Conservation (phyloP, 2,113 vertebrate genomes). For the Odobenus rosmarus region DNA sequence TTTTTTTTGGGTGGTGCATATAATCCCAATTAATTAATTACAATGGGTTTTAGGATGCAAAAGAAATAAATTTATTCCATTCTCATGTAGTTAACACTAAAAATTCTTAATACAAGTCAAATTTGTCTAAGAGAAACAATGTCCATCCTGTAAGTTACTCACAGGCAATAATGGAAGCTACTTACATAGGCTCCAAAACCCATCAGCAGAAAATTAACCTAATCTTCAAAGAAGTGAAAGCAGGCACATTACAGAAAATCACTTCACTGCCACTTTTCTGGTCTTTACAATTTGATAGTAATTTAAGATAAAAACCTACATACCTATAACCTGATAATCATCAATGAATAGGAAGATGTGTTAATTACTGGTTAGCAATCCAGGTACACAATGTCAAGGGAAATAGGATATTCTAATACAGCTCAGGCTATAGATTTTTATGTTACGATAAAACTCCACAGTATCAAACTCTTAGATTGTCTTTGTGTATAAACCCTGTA, state of each 20-base stretch:
- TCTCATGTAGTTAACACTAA: slow-evolving; percentile 44
- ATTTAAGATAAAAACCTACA: slow-evolving; percentile 63
- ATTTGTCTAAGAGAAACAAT: slow-evolving; percentile 66
- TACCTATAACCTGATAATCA: slow-evolving; percentile 28
- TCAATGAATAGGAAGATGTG: slow-evolving; percentile 50
- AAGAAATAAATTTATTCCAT: slow-evolving; percentile 67
- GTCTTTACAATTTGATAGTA: slow-evolving; percentile 8
- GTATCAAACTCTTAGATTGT: not conserved
- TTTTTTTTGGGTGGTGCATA: slow-evolving; percentile 51
- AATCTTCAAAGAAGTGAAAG: slow-evolving; percentile 46
- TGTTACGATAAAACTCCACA: not conserved
- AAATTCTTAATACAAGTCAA: slow-evolving; percentile 58
- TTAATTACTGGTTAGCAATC: not conserved
- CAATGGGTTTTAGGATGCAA: slow-evolving; percentile 69
- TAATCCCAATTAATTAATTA: slow-evolving; percentile 75
- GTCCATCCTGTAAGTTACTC: slow-evolving; percentile 12
- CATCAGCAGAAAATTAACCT: slow-evolving; percentile 57
- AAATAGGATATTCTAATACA: not conserved
- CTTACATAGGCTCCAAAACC: slow-evolving; percentile 43
- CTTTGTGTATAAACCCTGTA: slow-evolving; percentile 31
- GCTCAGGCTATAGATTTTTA: not conserved
- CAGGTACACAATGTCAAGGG: not conserved
- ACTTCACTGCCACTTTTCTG: slow-evolving; percentile 2
- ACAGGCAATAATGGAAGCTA: slow-evolving; percentile 10
- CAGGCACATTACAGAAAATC: slow-evolving; percentile 40